Evolutionary conservation across 1,140 invertebrate species (phyloP).

Genomic region (Tetranychus urticae): DNA sequence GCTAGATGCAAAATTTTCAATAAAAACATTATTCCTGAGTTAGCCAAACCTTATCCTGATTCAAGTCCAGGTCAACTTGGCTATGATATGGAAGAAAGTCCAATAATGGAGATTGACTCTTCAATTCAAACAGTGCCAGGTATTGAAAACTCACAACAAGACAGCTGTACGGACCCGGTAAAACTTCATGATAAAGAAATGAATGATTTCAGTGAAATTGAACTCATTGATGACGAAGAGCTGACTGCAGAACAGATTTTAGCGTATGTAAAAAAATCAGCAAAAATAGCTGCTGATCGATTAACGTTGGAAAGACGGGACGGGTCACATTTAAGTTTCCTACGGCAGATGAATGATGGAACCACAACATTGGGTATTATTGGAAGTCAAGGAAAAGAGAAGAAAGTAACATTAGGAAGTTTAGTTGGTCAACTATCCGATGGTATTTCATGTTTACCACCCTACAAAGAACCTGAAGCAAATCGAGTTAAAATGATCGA

Average conservation of each 20-base stretch:
- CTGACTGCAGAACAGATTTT: conserved; percentile 52
- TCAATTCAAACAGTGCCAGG: conserved; percentile 8
- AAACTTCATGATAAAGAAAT: neutral
- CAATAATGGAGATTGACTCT: conserved; percentile 10
- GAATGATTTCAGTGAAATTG: neutral
- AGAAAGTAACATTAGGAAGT: conserved; percentile 51
- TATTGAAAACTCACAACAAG: conserved; percentile 21
- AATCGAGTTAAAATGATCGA: conserved; percentile 53
- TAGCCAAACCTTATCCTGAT: conserved; percentile 22
- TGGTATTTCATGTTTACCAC: conserved; percentile 35
- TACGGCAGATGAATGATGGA: conserved; percentile 52
- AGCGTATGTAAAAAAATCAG: conserved; percentile 38
- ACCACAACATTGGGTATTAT: conserved; percentile 67
- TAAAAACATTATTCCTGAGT: neutral
- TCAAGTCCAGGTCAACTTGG: conserved; percentile 55
- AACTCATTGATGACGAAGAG: conserved; percentile 32
- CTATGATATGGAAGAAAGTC: conserved; percentile 40
- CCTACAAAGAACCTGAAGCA: conserved; percentile 59
- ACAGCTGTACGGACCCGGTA: neutral
- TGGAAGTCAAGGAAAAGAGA: conserved; percentile 17
- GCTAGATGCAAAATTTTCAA: conserved; percentile 32
- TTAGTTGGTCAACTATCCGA: conserved; percentile 53
- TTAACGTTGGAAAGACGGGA: conserved; percentile 31
- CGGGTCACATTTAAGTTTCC: conserved; percentile 41
- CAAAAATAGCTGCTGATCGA: conserved; percentile 36